Evolutionary conservation across 2,797 vertebrate genomes (phyloP), one percentile per base, ranked within the genome.

Genomic region (Distichodus sexfasciatus): DNA sequence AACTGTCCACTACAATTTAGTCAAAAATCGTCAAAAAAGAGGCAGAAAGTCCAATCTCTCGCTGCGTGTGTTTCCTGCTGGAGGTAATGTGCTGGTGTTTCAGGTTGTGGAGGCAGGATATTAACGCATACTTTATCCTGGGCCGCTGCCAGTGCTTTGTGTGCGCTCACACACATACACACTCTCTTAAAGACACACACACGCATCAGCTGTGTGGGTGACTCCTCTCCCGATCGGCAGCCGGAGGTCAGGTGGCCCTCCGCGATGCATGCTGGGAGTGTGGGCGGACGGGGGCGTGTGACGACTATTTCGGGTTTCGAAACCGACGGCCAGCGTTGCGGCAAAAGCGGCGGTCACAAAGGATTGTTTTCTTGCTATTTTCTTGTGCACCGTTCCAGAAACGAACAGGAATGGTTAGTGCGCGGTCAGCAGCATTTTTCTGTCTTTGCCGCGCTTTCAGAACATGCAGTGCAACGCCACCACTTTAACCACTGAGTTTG

Each of bases 211-310:
- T 79, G 77, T 82, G 77, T 79, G 77, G 80, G 75, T 77, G 76
- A 79, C 76, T 78, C 61, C 70, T 65, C 77, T 73, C 62, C 70
- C 71, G 71, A 70, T 71, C 70, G 76, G 77, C 72, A 76, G 76
- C 69, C 66, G 75, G 74, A 82, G 80, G 80, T 82, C 80, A 82
- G 80, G 71, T 79, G 72, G 76, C 72, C 71, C 77, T 72, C 58
- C 63, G 76, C 76, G 66, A 38, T 69, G 79, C 79, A 78, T 76
- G 68, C 76, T 81, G 76, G 76, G 79, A 81, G 74, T 55, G 76
- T 78, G 55, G 76, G 79, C 71, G 74, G 76, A 65, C 15, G 79
- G 76, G 79, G 79, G 79, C 44, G 78, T 75, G 66, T 77, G 78
- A 74, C 67, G 71, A 80, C 75, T 77, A 74, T 76, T 72, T 76